A percentile compares a stretch with the other conserved stretches of the same genome.
Evolutionary conservation across 2,113 vertebrate genomes (phyloP).

Genomic region (Dromaius novaehollandiae): DNA sequence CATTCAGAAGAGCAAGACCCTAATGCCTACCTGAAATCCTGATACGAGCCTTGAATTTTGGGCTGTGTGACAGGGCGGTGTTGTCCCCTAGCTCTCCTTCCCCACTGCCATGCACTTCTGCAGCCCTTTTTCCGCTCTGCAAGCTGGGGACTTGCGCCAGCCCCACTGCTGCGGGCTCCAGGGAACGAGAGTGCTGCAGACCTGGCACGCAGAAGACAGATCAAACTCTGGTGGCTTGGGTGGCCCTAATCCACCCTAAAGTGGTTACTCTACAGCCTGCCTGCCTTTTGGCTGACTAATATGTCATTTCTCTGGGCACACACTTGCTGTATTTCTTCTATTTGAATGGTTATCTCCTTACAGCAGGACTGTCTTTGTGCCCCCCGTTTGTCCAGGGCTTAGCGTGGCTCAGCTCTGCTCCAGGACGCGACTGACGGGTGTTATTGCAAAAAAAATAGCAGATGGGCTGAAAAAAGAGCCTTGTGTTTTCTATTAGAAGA

Average conservation of each 20-base stretch:
- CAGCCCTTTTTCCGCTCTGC: not conserved
- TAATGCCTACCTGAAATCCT: not conserved
- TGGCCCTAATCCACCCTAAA: rapidly evolving
- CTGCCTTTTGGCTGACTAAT: rapidly evolving
- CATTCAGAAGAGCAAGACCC: rapidly evolving
- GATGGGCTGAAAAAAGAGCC: not conserved
- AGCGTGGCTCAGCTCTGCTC: not conserved
- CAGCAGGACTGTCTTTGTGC: not conserved
- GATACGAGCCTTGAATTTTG: rapidly evolving
- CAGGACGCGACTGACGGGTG: rapidly evolving
- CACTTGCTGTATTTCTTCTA: not conserved
- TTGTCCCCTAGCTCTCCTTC: no score
- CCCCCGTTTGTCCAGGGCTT: not conserved
- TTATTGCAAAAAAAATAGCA: not conserved
- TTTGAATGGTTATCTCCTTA: not conserved
- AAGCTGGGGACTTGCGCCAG: not conserved
- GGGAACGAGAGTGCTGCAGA: not conserved
- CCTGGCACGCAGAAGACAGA: rapidly evolving
- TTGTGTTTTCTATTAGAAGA: not conserved
- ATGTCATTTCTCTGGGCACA: not conserved
- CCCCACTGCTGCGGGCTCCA: not conserved
- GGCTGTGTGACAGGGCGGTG: not conserved
- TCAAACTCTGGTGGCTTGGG: not conserved
- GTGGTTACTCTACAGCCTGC: rapidly evolving
- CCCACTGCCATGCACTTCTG: not conserved